phyloP scores from a whole-genome alignment of 1,140 invertebrate genomes.

The Caerostris extrusa region DNA sequence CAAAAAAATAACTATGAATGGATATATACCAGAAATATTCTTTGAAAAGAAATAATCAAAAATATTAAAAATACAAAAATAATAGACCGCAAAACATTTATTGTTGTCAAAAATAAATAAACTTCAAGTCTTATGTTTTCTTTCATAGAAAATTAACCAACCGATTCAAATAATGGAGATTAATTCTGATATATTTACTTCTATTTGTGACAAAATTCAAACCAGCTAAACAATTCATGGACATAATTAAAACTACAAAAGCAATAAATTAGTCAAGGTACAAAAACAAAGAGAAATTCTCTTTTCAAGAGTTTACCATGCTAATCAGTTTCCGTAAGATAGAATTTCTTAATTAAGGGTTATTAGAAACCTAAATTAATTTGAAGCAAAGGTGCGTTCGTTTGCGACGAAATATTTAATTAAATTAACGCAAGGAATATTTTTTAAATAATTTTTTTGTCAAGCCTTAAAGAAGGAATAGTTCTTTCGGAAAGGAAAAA shows the following conservation, averaged over 20 bases:
- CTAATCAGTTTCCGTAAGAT: background rate
- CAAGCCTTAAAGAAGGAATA: background rate
- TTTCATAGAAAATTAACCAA: too few species aligned
- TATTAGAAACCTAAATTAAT: slow-evolving; percentile 3
- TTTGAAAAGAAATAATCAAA: too few species aligned
- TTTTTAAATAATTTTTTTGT: background rate
- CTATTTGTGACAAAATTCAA: background rate
- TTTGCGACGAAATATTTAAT: background rate
- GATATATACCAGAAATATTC: too few species aligned
- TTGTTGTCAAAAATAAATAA: too few species aligned
- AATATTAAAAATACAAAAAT: too few species aligned
- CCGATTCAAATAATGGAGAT: too few species aligned
- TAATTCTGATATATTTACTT: background rate
- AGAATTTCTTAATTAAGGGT: background rate
- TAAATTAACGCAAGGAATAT: background rate
- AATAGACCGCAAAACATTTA: too few species aligned
- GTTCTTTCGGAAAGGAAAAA: too few species aligned
- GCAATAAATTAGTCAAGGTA: background rate
- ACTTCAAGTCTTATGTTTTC: too few species aligned
- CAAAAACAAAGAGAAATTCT: background rate
- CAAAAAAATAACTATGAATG: too few species aligned
- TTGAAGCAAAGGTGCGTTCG: background rate
- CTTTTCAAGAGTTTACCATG: background rate
- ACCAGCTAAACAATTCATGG: background rate
- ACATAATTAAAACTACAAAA: background rate